Base-by-base conservation (phyloP, 2,797 vertebrate genomes). In the Kryptolebias ocellatus region DNA sequence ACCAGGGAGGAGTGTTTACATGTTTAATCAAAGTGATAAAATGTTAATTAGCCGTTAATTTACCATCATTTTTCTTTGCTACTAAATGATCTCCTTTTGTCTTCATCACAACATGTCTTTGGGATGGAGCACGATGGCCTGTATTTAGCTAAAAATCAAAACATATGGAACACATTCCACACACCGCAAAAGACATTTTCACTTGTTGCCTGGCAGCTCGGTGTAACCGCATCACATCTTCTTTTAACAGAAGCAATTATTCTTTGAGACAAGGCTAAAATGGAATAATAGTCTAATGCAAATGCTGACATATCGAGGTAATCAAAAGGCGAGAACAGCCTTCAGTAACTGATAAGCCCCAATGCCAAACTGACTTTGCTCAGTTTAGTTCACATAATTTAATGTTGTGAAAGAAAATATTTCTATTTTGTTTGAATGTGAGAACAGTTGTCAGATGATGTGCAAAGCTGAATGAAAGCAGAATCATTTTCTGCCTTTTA, bases 181-280 rank as follows among this genome's bases (percentile, higher is more conserved):
- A 50, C 44, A 62, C 5, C n/a, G 39, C 56, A 50, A 29, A 62
- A 51, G 20, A 62, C 63, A 55, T 54, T 16, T 42, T 60, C 64
- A 59, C 47, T 70, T 85, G 86, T 85, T 84, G 72, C 70, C 65
- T 60, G 67, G 80, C 62, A 78, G 69, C 45, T 50, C 47, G 18
- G 61, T 37, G 24, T 54, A 60, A 55, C 52, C 52, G 31, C 14
- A 39, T 76, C 70, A 78, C 42, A 61, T 45, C 67, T 72, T 39
- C 53, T 61, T 70, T 46, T 55, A 73, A 70, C 53, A 66, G 28
- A 60, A 34, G 53, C 50, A 58, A 60, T 68, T 72, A 42, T 60
- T 52, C 45, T 70, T 42, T n/a, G 15, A 78, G 42, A 72, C 44
- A 60, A 60, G 68, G 55, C 57, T 46, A 39, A 70, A 64, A 60